Evolutionary conservation across 2,888 invertebrate genomes (phyloP).

Genomic region (Euplagia quadripunctaria): DNA sequence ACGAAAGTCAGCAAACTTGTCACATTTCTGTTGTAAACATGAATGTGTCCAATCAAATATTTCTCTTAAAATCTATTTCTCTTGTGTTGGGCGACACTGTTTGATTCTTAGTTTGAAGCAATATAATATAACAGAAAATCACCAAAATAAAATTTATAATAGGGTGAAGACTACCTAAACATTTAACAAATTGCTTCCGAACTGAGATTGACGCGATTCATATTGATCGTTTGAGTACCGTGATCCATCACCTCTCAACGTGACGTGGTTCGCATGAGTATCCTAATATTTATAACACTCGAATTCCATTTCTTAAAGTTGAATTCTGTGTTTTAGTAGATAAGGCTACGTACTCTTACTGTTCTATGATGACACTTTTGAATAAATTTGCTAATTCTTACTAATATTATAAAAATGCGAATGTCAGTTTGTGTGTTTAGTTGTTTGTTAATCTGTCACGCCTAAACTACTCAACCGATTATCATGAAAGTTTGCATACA

Average conservation of each 20-base stretch:
- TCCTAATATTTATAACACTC: not conserved
- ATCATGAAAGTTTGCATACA: not conserved
- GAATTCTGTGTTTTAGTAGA: too few relatives aligned
- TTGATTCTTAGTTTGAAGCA: not conserved
- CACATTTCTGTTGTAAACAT: too few relatives aligned
- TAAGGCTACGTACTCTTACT: too few relatives aligned
- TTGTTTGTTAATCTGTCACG: not conserved
- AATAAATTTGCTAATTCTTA: too few relatives aligned
- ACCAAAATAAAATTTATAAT: not conserved
- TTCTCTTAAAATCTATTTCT: too few relatives aligned
- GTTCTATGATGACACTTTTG: too few relatives aligned
- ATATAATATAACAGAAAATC: not conserved
- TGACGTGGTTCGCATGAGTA: conserved; percentile 7
- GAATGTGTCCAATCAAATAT: too few relatives aligned
- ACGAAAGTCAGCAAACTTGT: too few relatives aligned
- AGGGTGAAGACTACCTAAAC: not conserved
- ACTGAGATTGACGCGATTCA: not conserved
- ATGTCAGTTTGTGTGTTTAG: not conserved
- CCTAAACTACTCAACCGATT: not conserved
- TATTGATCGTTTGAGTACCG: conserved; percentile 18
- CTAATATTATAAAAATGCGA: not conserved
- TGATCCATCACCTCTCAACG: conserved; percentile 17
- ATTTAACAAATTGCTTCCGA: conserved; percentile 8
- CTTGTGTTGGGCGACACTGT: not conserved
- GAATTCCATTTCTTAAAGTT: not conserved